These are phyloP conservation scores for Psittacula derbiana DNA, from an alignment of 2,797 vertebrate species.

Conservation along the genomic window DNA sequence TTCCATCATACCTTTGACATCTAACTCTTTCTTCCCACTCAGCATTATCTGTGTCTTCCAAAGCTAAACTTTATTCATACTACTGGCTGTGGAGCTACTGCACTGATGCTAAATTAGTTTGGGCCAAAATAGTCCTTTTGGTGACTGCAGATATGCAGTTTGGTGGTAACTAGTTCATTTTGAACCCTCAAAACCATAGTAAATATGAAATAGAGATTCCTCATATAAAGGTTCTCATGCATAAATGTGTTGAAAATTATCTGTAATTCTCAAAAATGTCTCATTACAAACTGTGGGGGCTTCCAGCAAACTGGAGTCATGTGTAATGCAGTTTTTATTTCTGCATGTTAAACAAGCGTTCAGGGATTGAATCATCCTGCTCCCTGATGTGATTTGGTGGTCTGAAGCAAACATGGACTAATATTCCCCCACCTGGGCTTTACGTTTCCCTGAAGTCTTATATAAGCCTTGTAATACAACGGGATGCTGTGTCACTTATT, in stretches of 20 bases:
- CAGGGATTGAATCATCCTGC: slow-evolving; percentile 40
- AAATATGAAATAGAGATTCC: not conserved
- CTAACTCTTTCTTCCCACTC: not conserved
- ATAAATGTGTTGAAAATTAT: not conserved
- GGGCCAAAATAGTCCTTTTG: not conserved
- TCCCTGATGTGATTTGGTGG: slow-evolving; percentile 53
- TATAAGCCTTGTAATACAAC: slow-evolving; percentile 58
- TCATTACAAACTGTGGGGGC: not conserved
- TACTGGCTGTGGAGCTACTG: not conserved
- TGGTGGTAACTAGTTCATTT: not conserved
- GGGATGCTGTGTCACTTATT: slow-evolving; percentile 67
- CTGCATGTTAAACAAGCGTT: not conserved
- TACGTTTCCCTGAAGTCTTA: slow-evolving; percentile 61
- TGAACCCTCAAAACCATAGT: not conserved
- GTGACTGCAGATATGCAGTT: not conserved
- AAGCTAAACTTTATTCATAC: not conserved
- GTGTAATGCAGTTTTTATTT: slow-evolving; percentile 17
- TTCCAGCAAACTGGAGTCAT: not conserved
- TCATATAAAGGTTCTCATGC: not conserved
- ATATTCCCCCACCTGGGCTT: slow-evolving; percentile 51
- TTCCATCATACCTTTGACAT: not conserved
- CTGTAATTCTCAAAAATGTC: not conserved
- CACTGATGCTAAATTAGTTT: not conserved
- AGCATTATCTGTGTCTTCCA: not conserved
- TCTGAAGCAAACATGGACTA: slow-evolving; percentile 39